Percentiles rank a stretch among this genome's conserved stretches.
phyloP scores from a whole-genome alignment of 2,113 vertebrate genomes.

The Vulpes vulpes region DNA sequence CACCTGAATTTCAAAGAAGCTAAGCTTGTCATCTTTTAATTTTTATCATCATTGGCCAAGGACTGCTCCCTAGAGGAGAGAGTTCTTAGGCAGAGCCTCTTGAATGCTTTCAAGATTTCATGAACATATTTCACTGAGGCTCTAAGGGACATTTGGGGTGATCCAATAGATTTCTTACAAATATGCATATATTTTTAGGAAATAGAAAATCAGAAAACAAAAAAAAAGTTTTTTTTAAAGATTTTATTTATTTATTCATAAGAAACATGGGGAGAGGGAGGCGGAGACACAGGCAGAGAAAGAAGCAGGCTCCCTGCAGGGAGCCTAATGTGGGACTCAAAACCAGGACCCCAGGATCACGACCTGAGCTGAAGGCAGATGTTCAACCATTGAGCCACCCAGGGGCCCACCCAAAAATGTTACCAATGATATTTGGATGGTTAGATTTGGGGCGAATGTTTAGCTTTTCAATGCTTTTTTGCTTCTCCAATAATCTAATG shows the following conservation, averaged over 20 bases:
- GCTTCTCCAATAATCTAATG: not conserved
- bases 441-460: not conserved
- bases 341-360: no score
- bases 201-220: not conserved
- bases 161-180: not conserved
- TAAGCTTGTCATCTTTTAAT: not conserved
- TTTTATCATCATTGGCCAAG: not conserved
- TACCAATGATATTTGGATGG: not conserved
- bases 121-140: fast-evolving
- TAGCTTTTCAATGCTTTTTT: not conserved
- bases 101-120: not conserved
- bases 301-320: no score
- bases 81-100: not conserved
- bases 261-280: no score
- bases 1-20: not conserved
- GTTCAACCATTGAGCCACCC: no score
- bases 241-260: no score
- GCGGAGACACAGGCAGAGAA: no score
- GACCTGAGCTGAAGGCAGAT: no score
- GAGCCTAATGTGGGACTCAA: no score
- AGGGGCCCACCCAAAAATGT: no score
- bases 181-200: not conserved
- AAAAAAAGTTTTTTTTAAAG: not conserved
- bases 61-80: not conserved
- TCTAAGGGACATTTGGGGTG: not conserved